Base-by-base conservation (phyloP, 1,140 invertebrate genomes). In the Sarcophaga peregrina region DNA sequence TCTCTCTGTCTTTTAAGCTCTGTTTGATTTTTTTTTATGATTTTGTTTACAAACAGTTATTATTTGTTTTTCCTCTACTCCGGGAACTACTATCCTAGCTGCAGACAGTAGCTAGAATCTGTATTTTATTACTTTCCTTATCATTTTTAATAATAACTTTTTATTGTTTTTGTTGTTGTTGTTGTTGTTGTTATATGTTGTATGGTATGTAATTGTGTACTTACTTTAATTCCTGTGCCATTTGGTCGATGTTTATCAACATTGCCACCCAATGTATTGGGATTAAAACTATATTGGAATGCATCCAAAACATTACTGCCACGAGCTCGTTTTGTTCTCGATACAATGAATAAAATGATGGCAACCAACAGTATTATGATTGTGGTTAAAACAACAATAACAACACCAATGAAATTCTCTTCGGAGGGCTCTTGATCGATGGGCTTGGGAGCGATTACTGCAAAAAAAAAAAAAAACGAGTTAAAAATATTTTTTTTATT, bases 371-470 rank as follows among this genome's bases (percentile, higher is more conserved):
- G 91, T 9, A 96, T 90, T 85, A 96, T 95, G 84, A 96, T 93
- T n/a, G 94, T 94, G 17, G 94, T 94, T 85, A 96, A 91, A 54
- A 94, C 93, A 47, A 95, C 95, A 86, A 96, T 95, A 83, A 96
- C 93, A 85, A 96, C 92, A 45, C 95, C 95, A 86, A 96, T 95
- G 87, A 94, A 92, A 86, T 92, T 91, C 87, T 93, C 92, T 83
- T 92, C 93, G 84, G 85, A 87, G 81, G 93, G 91, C 86, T 94
- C 93, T 62, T 93, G 88, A 86, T 91, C 91, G 84, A 90, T 90
- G 86, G 90, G 90, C 81, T 88, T 88, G 85, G 90, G 89, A 72
- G 89, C 89, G 86, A 90, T 89, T 86, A 90, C 89, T 90, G 85
- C 62, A 87, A 85, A 74, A 45, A 62, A 37, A 87, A 85, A 74